Evolutionary conservation across 2,888 invertebrate genomes (phyloP).

Genomic region (Nowickia ferox): DNA sequence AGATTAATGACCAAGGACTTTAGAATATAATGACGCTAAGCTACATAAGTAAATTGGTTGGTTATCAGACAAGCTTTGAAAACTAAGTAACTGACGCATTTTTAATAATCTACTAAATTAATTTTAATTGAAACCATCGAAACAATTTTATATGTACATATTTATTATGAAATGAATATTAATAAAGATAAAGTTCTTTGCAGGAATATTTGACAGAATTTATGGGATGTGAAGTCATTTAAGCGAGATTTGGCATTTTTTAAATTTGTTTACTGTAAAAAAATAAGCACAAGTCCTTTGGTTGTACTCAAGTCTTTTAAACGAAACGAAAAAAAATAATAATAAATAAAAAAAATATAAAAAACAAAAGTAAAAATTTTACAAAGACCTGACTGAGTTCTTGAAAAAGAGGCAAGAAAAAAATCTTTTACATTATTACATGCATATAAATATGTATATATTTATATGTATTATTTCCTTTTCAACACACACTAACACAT

Average conservation of each 20-base stretch:
- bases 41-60: neutral
- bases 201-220: neutral
- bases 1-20: slow-evolving; percentile 31
- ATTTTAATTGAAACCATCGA: neutral
- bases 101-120: slow-evolving; percentile 15
- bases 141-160: too few species aligned
- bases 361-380: neutral
- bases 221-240: slow-evolving; percentile 30
- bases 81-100: neutral
- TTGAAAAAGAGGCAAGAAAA: slow-evolving; percentile 10
- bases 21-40: neutral
- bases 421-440: slow-evolving; percentile 28
- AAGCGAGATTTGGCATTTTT: too few species aligned
- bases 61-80: neutral
- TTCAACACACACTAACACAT: neutral
- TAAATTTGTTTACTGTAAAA: slow-evolving; percentile 13
- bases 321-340: neutral
- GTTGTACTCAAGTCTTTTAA: neutral
- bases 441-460: neutral
- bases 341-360: neutral
- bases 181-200: neutral
- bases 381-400: neutral
- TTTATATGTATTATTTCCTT: slow-evolving; percentile 3
- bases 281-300: slow-evolving; percentile 37
- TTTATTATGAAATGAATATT: neutral